phyloP scores from a whole-genome alignment of 23 tunicate genomes.

The Diplosoma virens region DNA sequence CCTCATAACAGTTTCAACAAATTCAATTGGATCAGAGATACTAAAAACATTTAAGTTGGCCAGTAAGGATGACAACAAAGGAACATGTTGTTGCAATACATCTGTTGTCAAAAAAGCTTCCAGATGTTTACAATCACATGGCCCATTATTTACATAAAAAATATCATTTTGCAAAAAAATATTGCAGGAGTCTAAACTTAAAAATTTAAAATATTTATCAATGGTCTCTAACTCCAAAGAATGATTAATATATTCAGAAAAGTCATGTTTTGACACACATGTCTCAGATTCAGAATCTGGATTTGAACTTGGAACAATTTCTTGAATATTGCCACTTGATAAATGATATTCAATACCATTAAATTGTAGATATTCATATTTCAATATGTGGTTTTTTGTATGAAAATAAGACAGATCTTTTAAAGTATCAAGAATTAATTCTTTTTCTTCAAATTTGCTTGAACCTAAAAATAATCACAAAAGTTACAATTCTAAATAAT shows the following conservation, averaged over 20 bases:
- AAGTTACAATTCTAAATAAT: neutral
- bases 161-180: too few species aligned
- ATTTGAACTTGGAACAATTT: slow-evolving; percentile 20
- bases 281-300: slow-evolving; percentile 18
- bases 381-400: neutral
- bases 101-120: slow-evolving; percentile 6
- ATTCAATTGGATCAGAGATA: slow-evolving; percentile 15
- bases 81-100: neutral
- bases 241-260: neutral
- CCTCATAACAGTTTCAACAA: neutral
- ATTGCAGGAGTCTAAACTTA: too few species aligned
- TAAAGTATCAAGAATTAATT: neutral
- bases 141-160: neutral
- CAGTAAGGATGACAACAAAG: neutral
- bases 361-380: neutral
- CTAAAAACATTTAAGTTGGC: slow-evolving; percentile 8
- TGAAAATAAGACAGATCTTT: neutral
- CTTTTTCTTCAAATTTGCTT: neutral
- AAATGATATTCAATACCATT: neutral
- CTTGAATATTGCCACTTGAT: neutral
- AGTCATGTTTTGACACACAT: neutral
- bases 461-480: neutral
- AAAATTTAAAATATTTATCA: too few species aligned
- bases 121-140: neutral
- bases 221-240: too few species aligned